Evolutionary conservation across 2,113 vertebrate genomes (phyloP).

Genomic region (Channa argus): DNA sequence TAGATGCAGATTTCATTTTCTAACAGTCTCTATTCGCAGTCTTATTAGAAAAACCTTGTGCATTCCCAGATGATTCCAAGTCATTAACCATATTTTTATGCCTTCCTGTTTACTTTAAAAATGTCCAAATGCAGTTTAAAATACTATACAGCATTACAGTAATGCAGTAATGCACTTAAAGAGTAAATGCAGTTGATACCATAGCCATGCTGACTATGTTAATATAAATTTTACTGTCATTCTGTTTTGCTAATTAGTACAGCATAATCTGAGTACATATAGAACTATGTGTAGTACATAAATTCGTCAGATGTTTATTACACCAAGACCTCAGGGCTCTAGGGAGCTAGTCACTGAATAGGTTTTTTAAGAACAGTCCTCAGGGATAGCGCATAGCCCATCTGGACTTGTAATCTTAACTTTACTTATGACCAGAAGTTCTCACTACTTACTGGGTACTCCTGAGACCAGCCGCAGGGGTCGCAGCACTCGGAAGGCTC

Average conservation of each 20-base stretch:
- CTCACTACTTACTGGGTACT: conserved; percentile 94
- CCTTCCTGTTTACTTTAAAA: background rate
- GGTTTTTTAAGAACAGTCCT: conserved; percentile 55
- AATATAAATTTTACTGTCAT: background rate
- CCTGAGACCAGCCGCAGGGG: conserved; percentile 99
- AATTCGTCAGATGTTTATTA: conserved; percentile 22
- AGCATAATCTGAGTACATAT: background rate
- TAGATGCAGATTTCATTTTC: too few species aligned
- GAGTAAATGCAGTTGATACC: too few species aligned
- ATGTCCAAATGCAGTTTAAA: background rate
- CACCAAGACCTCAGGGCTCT: conserved; percentile 39
- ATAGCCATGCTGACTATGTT: too few species aligned
- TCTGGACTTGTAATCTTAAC: conserved; percentile 44
- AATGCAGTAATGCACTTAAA: too few species aligned
- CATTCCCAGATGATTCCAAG: too few species aligned
- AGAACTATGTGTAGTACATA: conserved; percentile 1
- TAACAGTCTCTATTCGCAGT: background rate
- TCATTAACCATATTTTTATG: too few species aligned
- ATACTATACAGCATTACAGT: too few species aligned
- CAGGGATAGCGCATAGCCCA: conserved; percentile 51
- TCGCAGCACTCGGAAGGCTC: conserved; percentile 98
- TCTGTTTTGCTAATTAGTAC: background rate
- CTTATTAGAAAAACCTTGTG: too few species aligned
- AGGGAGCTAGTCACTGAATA: conserved; percentile 42
- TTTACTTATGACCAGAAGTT: conserved; percentile 13